Evolutionary conservation across 2,113 vertebrate genomes (phyloP).

Genomic region (Entelurus aequoreus): DNA sequence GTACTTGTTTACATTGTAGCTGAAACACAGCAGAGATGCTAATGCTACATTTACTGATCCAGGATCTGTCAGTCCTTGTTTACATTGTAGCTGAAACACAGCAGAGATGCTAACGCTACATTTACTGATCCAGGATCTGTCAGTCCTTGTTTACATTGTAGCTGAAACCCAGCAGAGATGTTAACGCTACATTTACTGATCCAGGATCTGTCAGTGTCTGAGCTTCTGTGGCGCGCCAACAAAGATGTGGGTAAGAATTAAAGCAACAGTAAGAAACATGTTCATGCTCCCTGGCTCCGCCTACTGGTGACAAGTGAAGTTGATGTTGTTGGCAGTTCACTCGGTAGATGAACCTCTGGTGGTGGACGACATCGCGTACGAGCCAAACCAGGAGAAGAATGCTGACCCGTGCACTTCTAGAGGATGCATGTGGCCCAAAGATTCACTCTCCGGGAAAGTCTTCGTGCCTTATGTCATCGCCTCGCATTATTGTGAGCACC

Average conservation of each 20-base stretch:
- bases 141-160: no score
- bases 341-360: slow-evolving; percentile 41
- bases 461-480: slow-evolving; percentile 59
- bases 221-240: slow-evolving; percentile 63
- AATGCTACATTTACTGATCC: no score
- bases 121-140: no score
- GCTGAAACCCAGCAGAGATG: no score
- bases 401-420: slow-evolving; percentile 62
- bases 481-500: slow-evolving; percentile 48
- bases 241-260: slow-evolving; percentile 55
- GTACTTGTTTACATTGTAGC: no score
- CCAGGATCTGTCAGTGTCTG: slow-evolving; percentile 54
- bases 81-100: no score
- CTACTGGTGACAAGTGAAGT: not conserved
- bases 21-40: no score
- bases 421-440: slow-evolving; percentile 57
- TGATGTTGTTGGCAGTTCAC: slow-evolving; percentile 32
- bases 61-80: no score
- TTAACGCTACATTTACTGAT: not conserved
- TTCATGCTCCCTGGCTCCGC: no score
- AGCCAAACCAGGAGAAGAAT: slow-evolving; percentile 43
- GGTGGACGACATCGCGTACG: slow-evolving; percentile 59
- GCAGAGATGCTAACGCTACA: no score
- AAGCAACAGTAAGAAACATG: not conserved
- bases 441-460: slow-evolving; percentile 42